Percentiles rank a stretch among this genome's conserved stretches.
phyloP scores from a whole-genome alignment of 2,888 invertebrate species.

The Thumatha senex region DNA sequence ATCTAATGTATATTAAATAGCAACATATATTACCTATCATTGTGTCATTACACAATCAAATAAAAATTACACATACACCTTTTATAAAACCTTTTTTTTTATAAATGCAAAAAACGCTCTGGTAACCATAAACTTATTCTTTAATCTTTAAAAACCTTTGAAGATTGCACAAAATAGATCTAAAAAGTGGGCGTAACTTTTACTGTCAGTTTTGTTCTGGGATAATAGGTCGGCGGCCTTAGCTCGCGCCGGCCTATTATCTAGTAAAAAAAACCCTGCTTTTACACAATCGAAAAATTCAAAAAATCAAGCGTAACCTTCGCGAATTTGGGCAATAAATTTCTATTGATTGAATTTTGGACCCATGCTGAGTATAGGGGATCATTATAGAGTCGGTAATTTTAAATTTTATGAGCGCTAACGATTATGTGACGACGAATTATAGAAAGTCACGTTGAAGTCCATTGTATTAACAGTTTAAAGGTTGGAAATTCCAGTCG shows the following conservation, averaged over 20 bases:
- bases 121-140: conserved; percentile 64
- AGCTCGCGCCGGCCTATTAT: conserved; percentile 75
- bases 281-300: conserved; percentile 62
- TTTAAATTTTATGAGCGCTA: conserved; percentile 43
- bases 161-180: conserved; percentile 67
- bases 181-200: conserved; percentile 80
- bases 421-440: conserved; percentile 26
- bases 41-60: neutral
- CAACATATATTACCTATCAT: too few relatives aligned
- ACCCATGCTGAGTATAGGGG: conserved; percentile 81
- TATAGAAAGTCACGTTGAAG: conserved; percentile 37
- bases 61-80: conserved; percentile 20
- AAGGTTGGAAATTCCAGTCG: too few relatives aligned
- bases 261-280: conserved; percentile 47
- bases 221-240: conserved; percentile 66
- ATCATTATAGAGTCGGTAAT: conserved; percentile 75
- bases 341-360: conserved; percentile 80
- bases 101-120: conserved; percentile 22
- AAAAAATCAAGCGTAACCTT: conserved; percentile 74
- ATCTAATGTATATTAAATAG: too few relatives aligned
- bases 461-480: conserved; percentile 34
- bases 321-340: conserved; percentile 81
- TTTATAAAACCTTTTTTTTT: neutral
- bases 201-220: conserved; percentile 71
- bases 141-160: conserved; percentile 79